These are phyloP conservation scores for Lochmaea capreae DNA, from an alignment of 2,888 invertebrate species.

Conservation along the genomic window DNA sequence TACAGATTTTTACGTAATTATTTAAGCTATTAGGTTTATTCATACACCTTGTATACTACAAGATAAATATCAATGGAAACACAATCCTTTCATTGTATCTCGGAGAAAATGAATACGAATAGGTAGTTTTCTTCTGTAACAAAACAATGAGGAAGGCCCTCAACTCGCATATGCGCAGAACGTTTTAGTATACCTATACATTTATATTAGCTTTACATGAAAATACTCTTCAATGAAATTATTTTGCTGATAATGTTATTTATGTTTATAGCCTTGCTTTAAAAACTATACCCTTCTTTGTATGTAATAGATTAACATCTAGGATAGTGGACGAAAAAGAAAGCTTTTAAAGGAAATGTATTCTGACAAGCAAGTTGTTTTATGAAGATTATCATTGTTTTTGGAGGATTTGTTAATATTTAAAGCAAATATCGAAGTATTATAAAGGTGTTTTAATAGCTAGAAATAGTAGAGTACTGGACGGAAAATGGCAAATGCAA, in stretches of 20 bases:
- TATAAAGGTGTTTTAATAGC: not conserved
- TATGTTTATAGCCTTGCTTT: not conserved
- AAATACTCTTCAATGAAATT: not conserved
- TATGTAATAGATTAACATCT: not conserved
- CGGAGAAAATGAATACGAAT: not conserved
- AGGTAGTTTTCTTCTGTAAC: not conserved
- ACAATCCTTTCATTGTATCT: not conserved
- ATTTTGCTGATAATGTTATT: not conserved
- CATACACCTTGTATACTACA: not conserved
- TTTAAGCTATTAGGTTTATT: not conserved
- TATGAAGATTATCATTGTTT: not conserved
- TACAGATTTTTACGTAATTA: not conserved
- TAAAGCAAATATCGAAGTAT: too few relatives aligned
- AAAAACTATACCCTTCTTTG: not conserved
- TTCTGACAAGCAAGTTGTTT: not conserved
- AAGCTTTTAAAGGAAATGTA: not conserved
- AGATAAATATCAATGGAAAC: conserved; percentile 1
- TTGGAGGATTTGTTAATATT: not conserved
- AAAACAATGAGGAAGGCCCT: conserved; percentile 18
- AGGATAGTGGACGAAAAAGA: not conserved
- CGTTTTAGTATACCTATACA: not conserved
- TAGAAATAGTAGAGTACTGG: not conserved
- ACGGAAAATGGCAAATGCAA: conserved; percentile 23
- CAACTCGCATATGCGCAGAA: conserved; percentile 1
- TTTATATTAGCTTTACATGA: not conserved